A percentile compares a stretch with the other conserved stretches of the same genome.
These are phyloP conservation scores for Porites divaricata DNA, from an alignment of 92 coral and sea anemone genomes.

Conservation along the genomic window DNA sequence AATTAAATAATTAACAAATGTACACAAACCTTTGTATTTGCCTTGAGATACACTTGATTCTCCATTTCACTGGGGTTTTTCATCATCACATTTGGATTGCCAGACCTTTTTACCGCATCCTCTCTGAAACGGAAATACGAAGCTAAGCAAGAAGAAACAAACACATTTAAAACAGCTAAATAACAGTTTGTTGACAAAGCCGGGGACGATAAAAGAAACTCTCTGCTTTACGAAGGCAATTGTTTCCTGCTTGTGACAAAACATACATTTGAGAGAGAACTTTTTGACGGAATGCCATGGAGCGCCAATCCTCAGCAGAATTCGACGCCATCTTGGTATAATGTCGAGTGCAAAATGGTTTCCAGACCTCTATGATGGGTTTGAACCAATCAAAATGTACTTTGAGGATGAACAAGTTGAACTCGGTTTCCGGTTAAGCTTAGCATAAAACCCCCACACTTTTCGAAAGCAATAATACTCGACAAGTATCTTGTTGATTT, in stretches of 20 bases:
- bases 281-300: slow-evolving; percentile 80
- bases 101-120: slow-evolving; percentile 77
- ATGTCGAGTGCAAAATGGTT: not conserved
- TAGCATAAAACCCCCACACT: too few species aligned
- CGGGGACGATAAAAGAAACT: not conserved
- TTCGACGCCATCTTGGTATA: slow-evolving; percentile 65
- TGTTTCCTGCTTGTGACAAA: not conserved
- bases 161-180: not conserved
- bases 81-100: slow-evolving; percentile 73
- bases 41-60: slow-evolving; percentile 75
- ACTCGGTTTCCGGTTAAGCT: too few species aligned
- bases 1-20: not conserved
- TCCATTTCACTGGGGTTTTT: slow-evolving; percentile 81
- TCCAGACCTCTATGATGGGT: slow-evolving; percentile 8
- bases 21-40: slow-evolving; percentile 27
- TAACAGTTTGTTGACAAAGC: not conserved
- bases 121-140: slow-evolving; percentile 63
- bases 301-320: slow-evolving; percentile 75
- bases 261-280: slow-evolving; percentile 84
- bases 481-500: too few species aligned
- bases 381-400: not conserved
- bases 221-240: not conserved
- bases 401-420: too few species aligned
- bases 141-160: not conserved
- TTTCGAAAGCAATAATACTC: too few species aligned